Evolutionary conservation across 2,113 vertebrate genomes (phyloP), one percentile per base, ranked within the genome.

Genomic region (Chaetorhynchus papuensis): DNA sequence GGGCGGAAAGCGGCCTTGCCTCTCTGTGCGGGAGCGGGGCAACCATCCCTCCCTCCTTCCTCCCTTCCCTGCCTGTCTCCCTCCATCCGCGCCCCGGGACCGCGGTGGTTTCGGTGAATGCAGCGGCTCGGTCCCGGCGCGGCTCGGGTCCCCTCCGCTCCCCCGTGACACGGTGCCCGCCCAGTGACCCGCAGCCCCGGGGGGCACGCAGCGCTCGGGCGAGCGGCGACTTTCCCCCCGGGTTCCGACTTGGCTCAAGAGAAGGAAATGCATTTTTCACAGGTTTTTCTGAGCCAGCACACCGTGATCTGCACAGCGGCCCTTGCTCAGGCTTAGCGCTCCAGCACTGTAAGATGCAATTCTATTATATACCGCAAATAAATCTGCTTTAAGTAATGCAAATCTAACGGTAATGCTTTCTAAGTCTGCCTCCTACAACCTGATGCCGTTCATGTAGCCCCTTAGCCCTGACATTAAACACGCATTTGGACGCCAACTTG

Each of bases 221-320:
- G 1, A 54, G 21, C 37, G 8, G 11, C 7, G 16, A 2, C 39
- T 7, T 14, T 22, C 5, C 24, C 6, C 53, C 42, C 8, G 2
- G 13, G 23, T 35, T 41, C 35, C 5, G 31, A 3, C 28, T 50
- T 6, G 47, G 47, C 14, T 59, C 19, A 0, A 17, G 35, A 64
- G 49, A 30, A 50, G 63, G 17, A 80, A 35, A 16, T 69, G 37
- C n/a, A 0, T 71, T 86, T 89, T 80, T 28, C 68, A 18, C 86
- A 37, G 56, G 72, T n/a, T 77, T 33, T 80, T 70, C 41, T 53
- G 80, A 78, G 72, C 53, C 82, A 13, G 7, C 63, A 4, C n/a
- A 28, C 26, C 24, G 24, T 11, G 66, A 70, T 28, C 45, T 27
- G 59, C 83, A 3, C 54, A 31, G 80, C 63, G 59, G 87, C 83